A percentile compares a stretch with the other conserved stretches of the same genome.
Conservation (phyloP, 2,797 vertebrate genomes). For the Gymnocypris eckloni region DNA sequence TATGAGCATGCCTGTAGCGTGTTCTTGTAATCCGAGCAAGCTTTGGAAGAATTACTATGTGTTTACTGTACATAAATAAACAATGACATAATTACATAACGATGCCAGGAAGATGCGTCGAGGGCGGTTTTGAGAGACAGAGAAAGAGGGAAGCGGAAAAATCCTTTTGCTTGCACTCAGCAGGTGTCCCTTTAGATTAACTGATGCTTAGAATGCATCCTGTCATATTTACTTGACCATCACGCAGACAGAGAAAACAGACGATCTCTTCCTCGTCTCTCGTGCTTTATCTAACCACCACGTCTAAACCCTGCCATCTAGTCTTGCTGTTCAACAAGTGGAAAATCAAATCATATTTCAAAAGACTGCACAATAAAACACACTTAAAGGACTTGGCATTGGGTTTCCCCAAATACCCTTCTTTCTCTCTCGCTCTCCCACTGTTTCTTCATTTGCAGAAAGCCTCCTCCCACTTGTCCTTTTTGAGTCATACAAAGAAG, state of each 20-base stretch:
- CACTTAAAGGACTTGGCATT: slow-evolving; percentile 35
- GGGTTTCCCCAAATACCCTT: slow-evolving; percentile 25
- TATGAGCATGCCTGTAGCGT: neutral
- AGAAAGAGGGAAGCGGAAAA: slow-evolving; percentile 38
- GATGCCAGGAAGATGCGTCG: slow-evolving; percentile 27
- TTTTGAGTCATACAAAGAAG: slow-evolving; percentile 59
- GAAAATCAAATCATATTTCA: slow-evolving; percentile 53
- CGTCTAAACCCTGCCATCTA: slow-evolving; percentile 3
- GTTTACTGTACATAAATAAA: slow-evolving; percentile 44
- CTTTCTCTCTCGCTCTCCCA: slow-evolving; percentile 24
- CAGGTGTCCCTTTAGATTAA: slow-evolving; percentile 47
- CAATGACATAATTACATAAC: slow-evolving; percentile 51
- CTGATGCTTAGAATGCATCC: slow-evolving; percentile 23
- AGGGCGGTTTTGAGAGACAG: slow-evolving; percentile 23
- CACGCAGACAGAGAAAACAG: slow-evolving; percentile 27
- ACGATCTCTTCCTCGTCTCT: slow-evolving; percentile 64
- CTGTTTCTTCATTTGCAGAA: slow-evolving; percentile 37
- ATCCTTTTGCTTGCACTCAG: slow-evolving; percentile 50
- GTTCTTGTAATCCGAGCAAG: neutral
- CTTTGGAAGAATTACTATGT: slow-evolving; percentile 12
- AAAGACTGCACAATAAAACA: slow-evolving; percentile 46
- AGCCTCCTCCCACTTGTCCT: slow-evolving; percentile 53
- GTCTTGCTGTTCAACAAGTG: slow-evolving; percentile 52
- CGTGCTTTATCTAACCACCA: slow-evolving; percentile 29
- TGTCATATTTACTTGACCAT: slow-evolving; percentile 50